Conservation (phyloP, 1,140 invertebrate species). For the Anoplophora glabripennis region DNA sequence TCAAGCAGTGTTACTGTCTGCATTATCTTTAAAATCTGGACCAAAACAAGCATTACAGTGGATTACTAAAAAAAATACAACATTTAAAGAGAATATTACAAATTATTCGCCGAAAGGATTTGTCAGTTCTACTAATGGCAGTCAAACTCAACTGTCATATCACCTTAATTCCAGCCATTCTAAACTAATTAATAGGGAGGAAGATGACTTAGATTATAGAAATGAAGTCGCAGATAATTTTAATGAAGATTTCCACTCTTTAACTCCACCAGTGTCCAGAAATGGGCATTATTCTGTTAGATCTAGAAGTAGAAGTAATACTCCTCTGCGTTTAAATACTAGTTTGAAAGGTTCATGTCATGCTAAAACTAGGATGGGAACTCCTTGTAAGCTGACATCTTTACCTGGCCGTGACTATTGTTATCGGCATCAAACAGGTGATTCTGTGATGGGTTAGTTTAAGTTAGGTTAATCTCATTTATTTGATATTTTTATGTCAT, state of each 20-base stretch:
- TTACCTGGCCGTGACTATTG: conserved; percentile 41
- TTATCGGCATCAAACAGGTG: conserved; percentile 39
- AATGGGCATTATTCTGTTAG: conserved; percentile 27
- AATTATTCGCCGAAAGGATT: not conserved
- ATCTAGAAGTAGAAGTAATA: conserved; percentile 36
- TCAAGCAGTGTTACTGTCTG: conserved; percentile 20
- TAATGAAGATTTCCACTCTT: conserved; percentile 28
- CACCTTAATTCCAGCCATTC: not conserved
- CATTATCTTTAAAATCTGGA: conserved; percentile 6
- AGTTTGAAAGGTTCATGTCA: conserved; percentile 28
- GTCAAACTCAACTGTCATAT: too few relatives aligned
- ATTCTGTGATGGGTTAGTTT: conserved; percentile 38
- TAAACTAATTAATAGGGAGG: not conserved
- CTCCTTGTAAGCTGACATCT: conserved; percentile 39
- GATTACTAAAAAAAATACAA: conserved; percentile 8
- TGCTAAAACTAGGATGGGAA: conserved; percentile 43
- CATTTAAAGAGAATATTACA: not conserved
- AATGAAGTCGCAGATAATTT: conserved; percentile 26
- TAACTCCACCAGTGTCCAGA: conserved; percentile 42
- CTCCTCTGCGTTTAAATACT: conserved; percentile 31
- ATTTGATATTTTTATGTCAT: not conserved
- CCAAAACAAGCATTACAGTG: conserved; percentile 14
- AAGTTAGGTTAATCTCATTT: not conserved
- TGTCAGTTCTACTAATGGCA: not conserved
- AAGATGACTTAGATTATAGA: conserved; percentile 3